These are phyloP conservation scores for Tetramorium alpestre DNA, from an alignment of 1,140 invertebrate genomes.

Conservation along the genomic window DNA sequence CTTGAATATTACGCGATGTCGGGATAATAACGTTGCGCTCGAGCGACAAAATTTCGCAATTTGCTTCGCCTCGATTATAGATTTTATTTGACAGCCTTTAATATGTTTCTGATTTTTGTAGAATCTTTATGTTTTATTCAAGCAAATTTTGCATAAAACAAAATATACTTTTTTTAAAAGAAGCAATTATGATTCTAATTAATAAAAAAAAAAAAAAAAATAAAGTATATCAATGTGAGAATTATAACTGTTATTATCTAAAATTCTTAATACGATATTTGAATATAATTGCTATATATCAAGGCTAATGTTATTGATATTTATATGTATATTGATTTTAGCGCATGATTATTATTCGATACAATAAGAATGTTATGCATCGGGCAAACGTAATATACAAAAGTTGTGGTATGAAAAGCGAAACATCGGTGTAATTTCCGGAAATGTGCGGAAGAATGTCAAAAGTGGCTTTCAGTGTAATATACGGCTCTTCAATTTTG, in stretches of 20 bases:
- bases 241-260: background rate
- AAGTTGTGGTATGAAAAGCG: conserved; percentile 21
- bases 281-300: background rate
- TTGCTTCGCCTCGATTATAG: conserved; percentile 37
- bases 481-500: conserved; percentile 76
- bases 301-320: background rate
- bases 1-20: conserved; percentile 64
- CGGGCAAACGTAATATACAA: background rate
- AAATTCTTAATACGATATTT: background rate
- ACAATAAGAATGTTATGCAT: background rate
- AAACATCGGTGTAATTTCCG: conserved; percentile 61
- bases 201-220: background rate
- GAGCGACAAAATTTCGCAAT: conserved; percentile 40
- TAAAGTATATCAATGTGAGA: background rate
- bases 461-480: conserved; percentile 71
- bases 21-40: conserved; percentile 65
- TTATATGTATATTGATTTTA: background rate
- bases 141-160: background rate
- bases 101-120: background rate
- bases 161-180: background rate
- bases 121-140: background rate
- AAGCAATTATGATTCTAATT: background rate
- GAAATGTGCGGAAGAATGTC: conserved; percentile 58
- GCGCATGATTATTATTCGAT: background rate
- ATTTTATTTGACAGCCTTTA: conserved; percentile 18